Percentiles rank a stretch among this genome's conserved stretches.
phyloP scores from a whole-genome alignment of 2,888 invertebrate genomes.

The Dendrolimus pini region DNA sequence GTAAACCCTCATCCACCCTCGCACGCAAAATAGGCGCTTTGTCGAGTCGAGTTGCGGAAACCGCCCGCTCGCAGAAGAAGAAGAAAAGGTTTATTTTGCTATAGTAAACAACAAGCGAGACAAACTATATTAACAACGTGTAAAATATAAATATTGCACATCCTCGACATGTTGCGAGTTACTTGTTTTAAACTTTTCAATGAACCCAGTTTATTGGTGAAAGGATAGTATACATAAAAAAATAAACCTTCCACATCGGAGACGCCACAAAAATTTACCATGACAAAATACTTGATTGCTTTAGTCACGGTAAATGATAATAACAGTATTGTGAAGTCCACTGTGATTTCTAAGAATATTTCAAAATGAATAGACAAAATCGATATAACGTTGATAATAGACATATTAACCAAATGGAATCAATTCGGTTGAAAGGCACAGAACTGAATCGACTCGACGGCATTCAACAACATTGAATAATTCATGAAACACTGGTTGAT shows the following conservation, averaged over 20 bases:
- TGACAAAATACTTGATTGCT: slow-evolving; percentile 8
- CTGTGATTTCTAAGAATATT: too few relatives aligned
- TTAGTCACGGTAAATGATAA: slow-evolving; percentile 4
- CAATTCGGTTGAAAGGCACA: background rate
- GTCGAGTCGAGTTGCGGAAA: too few relatives aligned
- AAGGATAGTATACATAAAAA: background rate
- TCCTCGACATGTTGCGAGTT: background rate
- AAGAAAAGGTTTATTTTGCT: background rate
- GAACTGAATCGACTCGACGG: background rate
- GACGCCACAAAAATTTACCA: background rate
- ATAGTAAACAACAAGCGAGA: too few relatives aligned
- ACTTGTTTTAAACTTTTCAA: background rate
- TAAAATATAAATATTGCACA: background rate
- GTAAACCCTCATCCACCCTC: too few relatives aligned
- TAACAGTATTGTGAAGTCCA: too few relatives aligned
- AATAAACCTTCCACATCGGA: background rate
- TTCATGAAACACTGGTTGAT: too few relatives aligned
- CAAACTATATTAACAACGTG: background rate
- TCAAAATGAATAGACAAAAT: too few relatives aligned
- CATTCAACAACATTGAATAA: too few relatives aligned
- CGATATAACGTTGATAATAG: too few relatives aligned
- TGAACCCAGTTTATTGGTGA: background rate
- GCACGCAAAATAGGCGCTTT: too few relatives aligned
- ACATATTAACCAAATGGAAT: background rate
- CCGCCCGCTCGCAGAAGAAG: too few relatives aligned